These are phyloP conservation scores for Chaetophractus vellerosus DNA, from an alignment of 2,797 vertebrate species.

Conservation along the genomic window DNA sequence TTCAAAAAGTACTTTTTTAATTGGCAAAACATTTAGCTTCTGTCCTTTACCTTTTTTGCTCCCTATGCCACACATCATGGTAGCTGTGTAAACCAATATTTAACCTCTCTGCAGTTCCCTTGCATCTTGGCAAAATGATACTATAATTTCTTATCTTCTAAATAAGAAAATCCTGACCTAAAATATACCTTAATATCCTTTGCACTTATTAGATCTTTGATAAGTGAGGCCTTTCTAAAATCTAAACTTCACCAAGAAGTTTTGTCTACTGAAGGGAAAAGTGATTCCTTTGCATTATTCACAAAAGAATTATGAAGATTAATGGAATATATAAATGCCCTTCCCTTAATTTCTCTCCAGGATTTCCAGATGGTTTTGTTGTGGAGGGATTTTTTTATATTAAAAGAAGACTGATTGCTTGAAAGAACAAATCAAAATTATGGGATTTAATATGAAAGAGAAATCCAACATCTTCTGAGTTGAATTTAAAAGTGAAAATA, in stretches of 20 bases:
- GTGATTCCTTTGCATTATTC: neutral
- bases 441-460: neutral
- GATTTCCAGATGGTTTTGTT: neutral
- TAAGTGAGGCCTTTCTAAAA: neutral
- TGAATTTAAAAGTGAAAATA: slow-evolving; percentile 62
- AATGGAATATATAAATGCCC: neutral
- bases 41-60: too few species aligned
- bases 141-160: neutral
- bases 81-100: neutral
- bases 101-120: neutral
- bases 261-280: neutral
- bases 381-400: neutral
- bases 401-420: neutral
- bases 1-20: too few species aligned
- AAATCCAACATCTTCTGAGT: neutral
- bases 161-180: neutral
- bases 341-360: neutral
- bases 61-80: accelerated
- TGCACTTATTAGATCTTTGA: neutral
- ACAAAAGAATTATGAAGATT: neutral
- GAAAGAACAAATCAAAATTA: slow-evolving; percentile 33
- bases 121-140: neutral
- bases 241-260: slow-evolving; percentile 20
- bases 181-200: neutral
- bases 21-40: too few species aligned